Evolutionary conservation across 1,140 invertebrate genomes (phyloP), one percentile per base, ranked within the genome.

Genomic region (Philotrypesis tridentata): DNA sequence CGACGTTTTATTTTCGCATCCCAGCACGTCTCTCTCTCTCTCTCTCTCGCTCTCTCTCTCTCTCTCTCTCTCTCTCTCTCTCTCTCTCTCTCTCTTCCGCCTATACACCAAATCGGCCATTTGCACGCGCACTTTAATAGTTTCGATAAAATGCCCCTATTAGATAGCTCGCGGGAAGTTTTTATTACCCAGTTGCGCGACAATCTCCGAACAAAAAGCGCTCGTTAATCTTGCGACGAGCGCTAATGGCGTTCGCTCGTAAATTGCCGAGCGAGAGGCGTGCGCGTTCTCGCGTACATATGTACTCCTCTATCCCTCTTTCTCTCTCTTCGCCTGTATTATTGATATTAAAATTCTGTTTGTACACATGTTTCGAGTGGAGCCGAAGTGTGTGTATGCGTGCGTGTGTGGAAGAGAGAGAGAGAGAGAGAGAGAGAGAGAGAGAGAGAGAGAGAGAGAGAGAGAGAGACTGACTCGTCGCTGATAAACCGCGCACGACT

Each of bases 361-460:
- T 65, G 11, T 65, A 65, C 61, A 29, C 27, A 65, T 65, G 61
- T 65, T 27, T 65, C 23, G 61, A 3, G 12, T 27, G 61, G 9
- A 27, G 61, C 27, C 21, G n/a, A 2, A 72, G 37, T n/a, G n/a
- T n/a, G n/a, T n/a, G n/a, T n/a, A n/a, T n/a, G n/a, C n/a, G n/a
- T n/a, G n/a, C n/a, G n/a, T n/a, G n/a, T n/a, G n/a, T n/a, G n/a
- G n/a, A n/a, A n/a, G n/a, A n/a, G n/a, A n/a, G n/a, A n/a, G n/a
- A n/a, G n/a, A n/a, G n/a, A n/a, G n/a, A n/a, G n/a, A 29, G 23
- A 33, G 4, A 25, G 65, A 40, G 68, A 40, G 31, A 71, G 68
- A 72, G 37, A 72, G 70, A 83, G 76, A 80, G 43, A 37, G 48
- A 76, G 61, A 83, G n/a, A 48, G 75, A 78, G 31, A 79, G 55